Percentiles rank a stretch among this genome's conserved stretches.
phyloP scores from a whole-genome alignment of 2,113 vertebrate species.

The Colius striatus region DNA sequence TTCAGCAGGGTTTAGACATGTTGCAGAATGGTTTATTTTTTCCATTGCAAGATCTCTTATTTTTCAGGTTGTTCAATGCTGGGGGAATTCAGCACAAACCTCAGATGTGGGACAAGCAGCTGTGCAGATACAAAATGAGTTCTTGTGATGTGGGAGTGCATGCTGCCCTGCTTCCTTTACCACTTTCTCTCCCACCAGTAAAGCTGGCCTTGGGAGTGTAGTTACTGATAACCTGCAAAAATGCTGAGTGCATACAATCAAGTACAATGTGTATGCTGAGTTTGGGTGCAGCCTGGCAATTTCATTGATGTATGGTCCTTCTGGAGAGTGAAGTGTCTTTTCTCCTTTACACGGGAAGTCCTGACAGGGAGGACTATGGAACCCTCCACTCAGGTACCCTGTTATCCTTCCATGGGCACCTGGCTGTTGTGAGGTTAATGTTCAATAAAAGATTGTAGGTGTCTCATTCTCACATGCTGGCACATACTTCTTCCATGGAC shows the following conservation, averaged over 20 bases:
- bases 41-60: not conserved
- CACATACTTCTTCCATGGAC: not conserved
- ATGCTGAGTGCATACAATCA: rapidly evolving
- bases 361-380: not conserved
- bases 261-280: no score
- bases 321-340: not conserved
- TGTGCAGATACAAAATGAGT: not conserved
- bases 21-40: not conserved
- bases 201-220: not conserved
- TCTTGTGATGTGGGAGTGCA: not conserved
- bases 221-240: not conserved
- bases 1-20: not conserved
- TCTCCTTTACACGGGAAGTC: rapidly evolving
- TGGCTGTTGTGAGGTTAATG: not conserved
- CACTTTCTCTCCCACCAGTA: not conserved
- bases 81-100: not conserved
- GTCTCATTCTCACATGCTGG: not conserved
- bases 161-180: not conserved
- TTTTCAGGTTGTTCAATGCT: not conserved
- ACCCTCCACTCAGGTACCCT: not conserved
- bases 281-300: not conserved
- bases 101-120: not conserved
- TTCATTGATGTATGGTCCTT: not conserved
- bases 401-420: rapidly evolving
- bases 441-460: not conserved